Percentiles rank a stretch among this genome's conserved stretches.
phyloP scores from a whole-genome alignment of 2,113 vertebrate genomes.

The Arvicanthis niloticus region DNA sequence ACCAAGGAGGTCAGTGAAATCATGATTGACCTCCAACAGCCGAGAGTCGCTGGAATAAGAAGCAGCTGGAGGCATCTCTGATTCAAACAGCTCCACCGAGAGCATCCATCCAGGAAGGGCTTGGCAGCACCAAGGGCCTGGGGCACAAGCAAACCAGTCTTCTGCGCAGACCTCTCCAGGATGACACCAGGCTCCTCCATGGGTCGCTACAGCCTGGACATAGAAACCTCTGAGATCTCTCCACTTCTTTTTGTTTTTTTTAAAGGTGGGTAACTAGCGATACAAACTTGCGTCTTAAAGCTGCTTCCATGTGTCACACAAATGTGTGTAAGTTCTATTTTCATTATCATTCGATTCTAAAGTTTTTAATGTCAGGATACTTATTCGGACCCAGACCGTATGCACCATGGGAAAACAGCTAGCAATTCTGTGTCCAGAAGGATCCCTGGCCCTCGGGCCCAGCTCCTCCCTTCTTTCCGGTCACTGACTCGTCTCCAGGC shows the following conservation, averaged over 20 bases:
- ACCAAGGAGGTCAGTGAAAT: not conserved
- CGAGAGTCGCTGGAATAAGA: not conserved
- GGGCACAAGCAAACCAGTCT: not conserved
- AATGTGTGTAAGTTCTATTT: not conserved
- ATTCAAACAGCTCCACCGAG: too few species aligned
- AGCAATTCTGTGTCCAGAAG: not conserved
- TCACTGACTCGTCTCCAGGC: not conserved
- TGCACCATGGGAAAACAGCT: too few species aligned
- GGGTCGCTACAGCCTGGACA: too few species aligned
- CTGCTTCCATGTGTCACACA: not conserved
- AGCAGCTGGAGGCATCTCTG: fast-evolving
- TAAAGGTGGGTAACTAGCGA: not conserved
- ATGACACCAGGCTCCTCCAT: too few species aligned
- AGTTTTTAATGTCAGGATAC: not conserved
- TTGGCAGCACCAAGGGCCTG: not conserved
- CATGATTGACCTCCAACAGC: not conserved
- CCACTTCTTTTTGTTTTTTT: not conserved
- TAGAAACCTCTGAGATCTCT: not conserved
- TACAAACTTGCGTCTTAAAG: not conserved
- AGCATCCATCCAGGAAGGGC: not conserved
- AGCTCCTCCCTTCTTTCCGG: not conserved
- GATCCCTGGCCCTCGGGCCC: not conserved
- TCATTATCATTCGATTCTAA: not conserved
- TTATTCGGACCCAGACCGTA: not conserved
- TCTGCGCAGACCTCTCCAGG: not conserved